Base-by-base conservation (phyloP, 2,888 invertebrate species). In the Cephus runcator region DNA sequence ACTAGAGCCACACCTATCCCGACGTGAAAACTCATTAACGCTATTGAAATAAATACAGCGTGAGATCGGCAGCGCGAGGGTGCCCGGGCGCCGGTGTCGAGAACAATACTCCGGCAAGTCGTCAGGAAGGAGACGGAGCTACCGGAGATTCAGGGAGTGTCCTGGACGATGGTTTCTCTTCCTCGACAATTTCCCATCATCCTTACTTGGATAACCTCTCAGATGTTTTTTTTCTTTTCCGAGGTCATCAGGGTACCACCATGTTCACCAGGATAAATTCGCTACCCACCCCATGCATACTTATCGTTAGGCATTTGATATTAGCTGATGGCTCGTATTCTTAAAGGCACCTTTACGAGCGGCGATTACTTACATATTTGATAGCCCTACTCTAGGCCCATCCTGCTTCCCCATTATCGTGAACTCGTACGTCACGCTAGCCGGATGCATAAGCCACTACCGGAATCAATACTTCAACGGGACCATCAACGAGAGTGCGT, bases 361-460 rank as follows among this genome's bases (percentile, higher is more conserved):
- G 82, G 81, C 85, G 85, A 85, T 88, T 85, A 85, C 83, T 80
- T 84, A 82, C 85, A 87, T 87, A 85, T 87, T 88, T 85, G 84
- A 88, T 87, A 86, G 85, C 83, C 76, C 73, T 77, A 74, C 77
- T 74, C 76, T 76, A 80, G 40, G 80, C 83, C 85, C 85, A 79
- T 82, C 82, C 75, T 35, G 34, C 71, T 69, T 35, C 30, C 69
- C 36, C 40, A 34, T 79, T 73, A 74, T 34, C 78, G 34, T 73
- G 71, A 73, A 23, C 40, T 69, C n/a, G 69, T 68, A 30, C 31
- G 68, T 71, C 35, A 35, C 69, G 12, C 40, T 15, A 73, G 56
- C 40, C 81, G 81, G 83, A 81, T 77, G 77, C 78, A 80, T 76
- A 80, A 78, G 80, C 79, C 80, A 82, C 83, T 81, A 83, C 83